Conservation (phyloP, 2,797 vertebrate genomes). For the Aphelocoma californica region DNA sequence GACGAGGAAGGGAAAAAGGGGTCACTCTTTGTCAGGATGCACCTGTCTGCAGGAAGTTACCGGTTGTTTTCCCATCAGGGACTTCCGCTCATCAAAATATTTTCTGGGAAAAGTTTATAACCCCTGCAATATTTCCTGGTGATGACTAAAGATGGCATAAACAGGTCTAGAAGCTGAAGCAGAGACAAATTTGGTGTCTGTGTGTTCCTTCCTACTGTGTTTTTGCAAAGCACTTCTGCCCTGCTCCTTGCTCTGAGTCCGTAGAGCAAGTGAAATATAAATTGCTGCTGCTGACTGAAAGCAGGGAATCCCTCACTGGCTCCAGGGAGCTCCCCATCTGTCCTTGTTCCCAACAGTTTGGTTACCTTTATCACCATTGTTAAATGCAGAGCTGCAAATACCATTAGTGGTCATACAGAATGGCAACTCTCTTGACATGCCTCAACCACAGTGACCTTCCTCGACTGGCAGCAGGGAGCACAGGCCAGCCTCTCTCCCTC, state of each 20-base stretch:
- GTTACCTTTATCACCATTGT: conserved; percentile 36
- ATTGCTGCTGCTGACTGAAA: neutral
- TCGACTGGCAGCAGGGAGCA: neutral
- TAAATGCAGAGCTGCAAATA: conserved; percentile 33
- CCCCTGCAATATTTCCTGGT: neutral
- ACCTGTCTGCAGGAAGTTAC: neutral
- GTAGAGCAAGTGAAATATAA: neutral
- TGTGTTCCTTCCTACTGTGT: neutral
- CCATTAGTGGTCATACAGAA: conserved; percentile 1
- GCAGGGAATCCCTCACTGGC: neutral
- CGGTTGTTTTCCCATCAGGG: neutral
- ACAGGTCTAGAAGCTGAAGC: neutral
- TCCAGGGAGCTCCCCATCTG: neutral
- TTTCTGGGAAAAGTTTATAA: neutral
- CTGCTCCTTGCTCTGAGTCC: neutral
- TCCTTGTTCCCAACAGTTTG: conserved; percentile 40
- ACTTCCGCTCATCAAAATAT: neutral
- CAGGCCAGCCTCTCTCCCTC: neutral
- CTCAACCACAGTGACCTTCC: neutral
- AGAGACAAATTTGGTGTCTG: neutral
- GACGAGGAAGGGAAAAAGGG: neutral
- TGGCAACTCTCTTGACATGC: neutral
- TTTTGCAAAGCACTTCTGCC: neutral
- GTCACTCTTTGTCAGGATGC: rapidly evolving
- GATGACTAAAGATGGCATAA: neutral